A percentile compares a stretch with the other conserved stretches of the same genome.
These are phyloP conservation scores for Origma solitaria DNA, from an alignment of 2,113 vertebrate genomes.

Conservation along the genomic window DNA sequence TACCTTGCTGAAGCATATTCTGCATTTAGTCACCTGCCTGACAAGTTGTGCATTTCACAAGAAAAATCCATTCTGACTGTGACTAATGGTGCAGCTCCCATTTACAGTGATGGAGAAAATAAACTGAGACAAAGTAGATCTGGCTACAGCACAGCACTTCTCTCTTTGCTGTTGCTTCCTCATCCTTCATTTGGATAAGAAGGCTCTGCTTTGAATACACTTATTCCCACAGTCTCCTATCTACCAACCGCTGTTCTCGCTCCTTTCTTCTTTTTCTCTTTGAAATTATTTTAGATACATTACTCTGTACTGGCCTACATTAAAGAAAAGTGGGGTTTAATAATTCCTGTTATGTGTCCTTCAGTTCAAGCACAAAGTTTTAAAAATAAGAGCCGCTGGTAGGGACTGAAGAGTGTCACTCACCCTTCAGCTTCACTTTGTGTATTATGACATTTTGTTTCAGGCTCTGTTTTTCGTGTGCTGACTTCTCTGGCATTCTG, in stretches of 20 bases:
- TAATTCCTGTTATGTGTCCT: background rate
- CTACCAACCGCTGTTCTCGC: conserved; percentile 48
- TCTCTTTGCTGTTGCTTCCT: conserved; percentile 17
- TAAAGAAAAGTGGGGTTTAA: background rate
- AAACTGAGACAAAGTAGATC: conserved; percentile 47
- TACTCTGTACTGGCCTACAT: background rate
- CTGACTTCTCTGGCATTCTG: background rate
- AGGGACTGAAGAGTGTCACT: background rate
- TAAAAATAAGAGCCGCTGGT: background rate
- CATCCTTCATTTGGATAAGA: conserved; percentile 64
- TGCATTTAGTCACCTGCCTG: conserved; percentile 41
- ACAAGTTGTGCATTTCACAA: conserved; percentile 42
- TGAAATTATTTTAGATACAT: conserved; percentile 47
- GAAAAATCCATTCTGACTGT: conserved; percentile 44
- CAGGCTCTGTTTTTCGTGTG: background rate
- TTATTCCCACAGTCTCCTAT: conserved; percentile 53
- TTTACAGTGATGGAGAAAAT: conserved; percentile 52
- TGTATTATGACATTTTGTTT: background rate
- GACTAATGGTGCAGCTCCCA: conserved; percentile 53
- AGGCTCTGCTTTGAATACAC: conserved; percentile 42
- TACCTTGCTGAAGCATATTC: background rate
- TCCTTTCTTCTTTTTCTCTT: conserved; percentile 59
- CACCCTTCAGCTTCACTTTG: background rate
- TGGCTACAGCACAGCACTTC: background rate
- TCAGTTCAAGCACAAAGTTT: conserved; percentile 26